Base-by-base conservation (phyloP, 1,140 invertebrate species). In the Cecropterus lyciades region DNA sequence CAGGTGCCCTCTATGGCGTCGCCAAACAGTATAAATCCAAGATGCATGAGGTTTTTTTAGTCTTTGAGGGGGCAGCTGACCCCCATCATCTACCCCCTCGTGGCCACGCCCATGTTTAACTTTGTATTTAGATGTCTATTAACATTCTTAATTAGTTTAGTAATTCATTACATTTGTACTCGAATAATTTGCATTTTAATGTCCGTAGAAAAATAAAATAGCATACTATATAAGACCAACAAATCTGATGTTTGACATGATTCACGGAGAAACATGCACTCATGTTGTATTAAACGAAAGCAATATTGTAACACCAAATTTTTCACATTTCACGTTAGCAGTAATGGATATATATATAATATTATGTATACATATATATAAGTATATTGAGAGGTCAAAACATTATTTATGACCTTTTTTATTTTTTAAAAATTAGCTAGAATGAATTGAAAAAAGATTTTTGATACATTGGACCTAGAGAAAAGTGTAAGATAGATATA, bases 381-480 rank as follows among this genome's bases (percentile, higher is more conserved):
- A 49, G 49, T 67, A 69, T 69, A 69, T 69, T 70, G 64, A 65
- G 69, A 67, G 71, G 71, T 73, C 71, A 55, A 73, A 67, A 56
- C 65, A 67, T 73, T 73, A 73, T 73, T 73, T 73, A 73, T 73
- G 72, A 73, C 72, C 72, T 73, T 49, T 63, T 67, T 73, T 67
- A 73, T 67, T 69, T 67, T 69, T 75, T 66, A 74, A 79, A 64
- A 73, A 72, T 71, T 78, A 80, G 77, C 65, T 76, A 80, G 77
- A 73, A 60, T 77, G 78, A 79, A 77, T 76, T 67, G 56, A 70
- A 65, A 65, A 72, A 80, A 76, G 70, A 79, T 77, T 82, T 82
- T 82, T 82, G 77, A 84, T 82, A 84, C 79, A 56, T 68, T 70
- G 69, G 69, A 76, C 72, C 69, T 53, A 70, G 60, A 68, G 20